These are phyloP conservation scores for Cyrtodaria siliqua DNA, from an alignment of 2,888 invertebrate species.

Conservation along the genomic window DNA sequence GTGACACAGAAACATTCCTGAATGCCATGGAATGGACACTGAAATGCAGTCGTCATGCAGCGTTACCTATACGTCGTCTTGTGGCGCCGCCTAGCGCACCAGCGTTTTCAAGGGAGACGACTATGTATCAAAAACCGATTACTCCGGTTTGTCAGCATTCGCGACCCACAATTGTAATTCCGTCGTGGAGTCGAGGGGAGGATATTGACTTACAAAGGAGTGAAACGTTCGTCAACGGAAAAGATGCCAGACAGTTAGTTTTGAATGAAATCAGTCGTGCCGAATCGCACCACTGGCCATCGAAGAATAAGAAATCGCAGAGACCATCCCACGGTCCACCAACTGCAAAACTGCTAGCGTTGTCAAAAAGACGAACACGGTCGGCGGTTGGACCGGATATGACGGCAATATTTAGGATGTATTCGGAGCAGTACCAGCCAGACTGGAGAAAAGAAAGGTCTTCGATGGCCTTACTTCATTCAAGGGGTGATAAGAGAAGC, in stretches of 20 bases:
- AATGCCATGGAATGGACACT: conserved; percentile 82
- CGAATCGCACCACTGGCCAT: conserved; percentile 65
- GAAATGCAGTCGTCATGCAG: conserved; percentile 57
- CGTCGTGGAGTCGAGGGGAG: conserved; percentile 68
- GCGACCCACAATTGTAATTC: conserved; percentile 62
- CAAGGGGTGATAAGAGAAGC: no score
- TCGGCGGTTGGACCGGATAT: conserved; percentile 71
- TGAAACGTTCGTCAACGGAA: conserved; percentile 70
- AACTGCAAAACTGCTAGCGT: conserved; percentile 77
- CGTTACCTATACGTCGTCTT: conserved; percentile 50
- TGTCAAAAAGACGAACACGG: conserved; percentile 62
- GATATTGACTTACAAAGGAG: conserved; percentile 59
- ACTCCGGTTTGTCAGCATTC: conserved; percentile 73
- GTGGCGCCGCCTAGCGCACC: conserved; percentile 63
- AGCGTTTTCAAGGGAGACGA: conserved; percentile 75
- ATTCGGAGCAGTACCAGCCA: conserved; percentile 81
- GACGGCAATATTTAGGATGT: conserved; percentile 78
- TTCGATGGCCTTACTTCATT: conserved; percentile 14
- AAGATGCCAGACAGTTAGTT: conserved; percentile 75
- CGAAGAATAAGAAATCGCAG: conserved; percentile 49
- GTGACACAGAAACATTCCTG: conserved; percentile 81
- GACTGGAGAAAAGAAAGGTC: conserved; percentile 67
- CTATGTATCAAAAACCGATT: conserved; percentile 74
- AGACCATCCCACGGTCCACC: conserved; percentile 69
- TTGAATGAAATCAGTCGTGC: conserved; percentile 71